Conservation (phyloP, 2,797 vertebrate species). For the Leuciscus waleckii region DNA sequence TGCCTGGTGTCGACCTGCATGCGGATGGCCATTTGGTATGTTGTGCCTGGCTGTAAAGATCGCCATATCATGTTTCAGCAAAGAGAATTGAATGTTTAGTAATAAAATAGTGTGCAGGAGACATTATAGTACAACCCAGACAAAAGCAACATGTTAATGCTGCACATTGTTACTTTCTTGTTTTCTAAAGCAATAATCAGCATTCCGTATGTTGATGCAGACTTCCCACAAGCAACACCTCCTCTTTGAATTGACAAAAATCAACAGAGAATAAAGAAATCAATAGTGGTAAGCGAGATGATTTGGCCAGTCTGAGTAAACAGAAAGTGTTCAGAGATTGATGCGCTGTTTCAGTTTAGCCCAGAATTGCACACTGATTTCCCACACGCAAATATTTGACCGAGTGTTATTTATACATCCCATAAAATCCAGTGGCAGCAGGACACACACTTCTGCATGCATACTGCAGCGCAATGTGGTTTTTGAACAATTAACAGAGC, state of each 20-base stretch:
- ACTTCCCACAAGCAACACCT: not conserved
- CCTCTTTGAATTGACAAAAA: slow-evolving; percentile 23
- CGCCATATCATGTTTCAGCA: slow-evolving; percentile 42
- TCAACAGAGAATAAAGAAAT: slow-evolving; percentile 10
- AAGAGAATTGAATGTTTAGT: slow-evolving; percentile 22
- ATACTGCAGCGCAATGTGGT: not conserved
- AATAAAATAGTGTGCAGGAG: slow-evolving; percentile 4
- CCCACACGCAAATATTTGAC: slow-evolving; percentile 43
- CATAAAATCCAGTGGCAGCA: slow-evolving; percentile 25
- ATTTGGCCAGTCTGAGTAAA: slow-evolving; percentile 18
- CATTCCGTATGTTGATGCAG: slow-evolving; percentile 3
- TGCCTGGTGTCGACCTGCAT: slow-evolving; percentile 1
- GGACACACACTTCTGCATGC: not conserved
- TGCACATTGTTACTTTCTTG: not conserved
- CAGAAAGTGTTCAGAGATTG: slow-evolving; percentile 5
- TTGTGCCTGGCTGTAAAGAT: slow-evolving; percentile 25
- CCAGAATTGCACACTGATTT: slow-evolving; percentile 9
- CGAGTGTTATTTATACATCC: slow-evolving; percentile 25
- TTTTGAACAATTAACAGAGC: not conserved
- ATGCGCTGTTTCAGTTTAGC: slow-evolving; percentile 8
- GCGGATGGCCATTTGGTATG: slow-evolving; percentile 35
- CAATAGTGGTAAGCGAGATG: slow-evolving; percentile 20
- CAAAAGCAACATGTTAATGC: not conserved
- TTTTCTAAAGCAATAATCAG: slow-evolving; percentile 10
- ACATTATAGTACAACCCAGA: not conserved